Percentiles rank a stretch among this genome's conserved stretches.
These are phyloP conservation scores for Dysidea cf. avara DNA, from an alignment of 37 sponge, comb jelly and placozoan species.

Conservation along the genomic window DNA sequence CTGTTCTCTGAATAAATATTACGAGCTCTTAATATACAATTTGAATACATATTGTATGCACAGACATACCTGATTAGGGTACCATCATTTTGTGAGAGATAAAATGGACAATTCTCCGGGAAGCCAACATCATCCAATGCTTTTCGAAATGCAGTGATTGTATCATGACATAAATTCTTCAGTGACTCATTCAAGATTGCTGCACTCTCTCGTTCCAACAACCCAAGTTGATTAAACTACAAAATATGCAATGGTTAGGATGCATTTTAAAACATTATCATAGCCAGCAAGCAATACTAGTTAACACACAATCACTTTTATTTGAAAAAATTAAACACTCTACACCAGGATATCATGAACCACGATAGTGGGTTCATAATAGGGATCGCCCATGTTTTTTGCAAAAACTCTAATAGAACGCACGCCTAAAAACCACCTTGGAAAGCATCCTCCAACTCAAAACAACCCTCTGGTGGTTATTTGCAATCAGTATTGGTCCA, in stretches of 20 bases:
- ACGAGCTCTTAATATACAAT: background rate
- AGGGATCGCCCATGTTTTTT: too few species aligned
- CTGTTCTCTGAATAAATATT: too few species aligned
- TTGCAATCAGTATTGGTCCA: too few species aligned
- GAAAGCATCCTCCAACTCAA: too few species aligned
- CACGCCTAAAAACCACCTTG: too few species aligned
- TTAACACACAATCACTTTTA: background rate
- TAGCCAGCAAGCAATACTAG: too few species aligned
- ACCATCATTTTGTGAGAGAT: constrained; percentile 89
- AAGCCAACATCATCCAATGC: constrained; percentile 57
- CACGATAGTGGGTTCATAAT: too few species aligned
- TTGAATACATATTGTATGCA: background rate
- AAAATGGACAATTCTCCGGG: constrained; percentile 49
- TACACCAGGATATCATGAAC: too few species aligned
- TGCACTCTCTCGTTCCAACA: constrained; percentile 89
- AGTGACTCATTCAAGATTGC: constrained; percentile 84
- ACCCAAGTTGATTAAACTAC: constrained; percentile 62
- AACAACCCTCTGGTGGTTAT: too few species aligned
- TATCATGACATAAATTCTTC: constrained; percentile 48
- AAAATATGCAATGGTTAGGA: background rate
- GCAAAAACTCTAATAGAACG: too few species aligned
- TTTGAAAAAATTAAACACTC: background rate
- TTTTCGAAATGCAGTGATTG: constrained; percentile 57
- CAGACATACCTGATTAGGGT: constrained; percentile 78
- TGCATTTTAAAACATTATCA: background rate